A percentile compares a stretch with the other conserved stretches of the same genome.
phyloP scores from a whole-genome alignment of 92 coral and sea anemone genomes.

The Phymanthus crucifer region DNA sequence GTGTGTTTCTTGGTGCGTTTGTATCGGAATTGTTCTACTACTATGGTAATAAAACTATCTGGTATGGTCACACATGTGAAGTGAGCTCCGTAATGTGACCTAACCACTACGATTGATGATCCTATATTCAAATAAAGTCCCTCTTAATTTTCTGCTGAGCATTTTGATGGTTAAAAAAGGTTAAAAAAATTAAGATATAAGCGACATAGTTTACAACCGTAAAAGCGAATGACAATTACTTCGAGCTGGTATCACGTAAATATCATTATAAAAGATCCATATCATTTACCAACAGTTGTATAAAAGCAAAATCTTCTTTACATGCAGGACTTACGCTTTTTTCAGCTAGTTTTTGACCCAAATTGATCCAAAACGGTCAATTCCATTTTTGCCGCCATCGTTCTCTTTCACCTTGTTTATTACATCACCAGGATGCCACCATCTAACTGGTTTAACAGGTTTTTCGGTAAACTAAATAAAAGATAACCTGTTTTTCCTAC shows the following conservation, averaged over 20 bases:
- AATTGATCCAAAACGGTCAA: not conserved
- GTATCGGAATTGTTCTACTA: not conserved
- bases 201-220: not conserved
- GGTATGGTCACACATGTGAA: not conserved
- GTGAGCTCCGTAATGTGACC: too few relatives aligned
- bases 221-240: not conserved
- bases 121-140: too few relatives aligned
- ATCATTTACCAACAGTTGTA: not conserved
- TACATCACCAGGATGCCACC: not conserved
- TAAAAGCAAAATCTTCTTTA: not conserved
- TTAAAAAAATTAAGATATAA: too few relatives aligned
- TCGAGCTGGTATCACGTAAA: not conserved
- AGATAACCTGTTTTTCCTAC: constrained; percentile 10
- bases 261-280: not conserved
- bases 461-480: constrained; percentile 5
- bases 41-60: not conserved
- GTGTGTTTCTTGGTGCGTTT: too few relatives aligned
- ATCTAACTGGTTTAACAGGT: constrained; percentile 23
- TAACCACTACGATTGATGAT: too few relatives aligned
- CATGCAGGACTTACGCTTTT: not conserved
- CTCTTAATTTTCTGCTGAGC: too few relatives aligned
- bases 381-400: constrained; percentile 3
- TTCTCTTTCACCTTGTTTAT: constrained; percentile 3
- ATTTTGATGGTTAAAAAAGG: too few relatives aligned
- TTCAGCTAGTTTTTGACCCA: not conserved